A percentile compares a stretch with the other conserved stretches of the same genome.
Evolutionary conservation across 1,140 invertebrate genomes (phyloP).

Genomic region (Ostrea denselamellosa): DNA sequence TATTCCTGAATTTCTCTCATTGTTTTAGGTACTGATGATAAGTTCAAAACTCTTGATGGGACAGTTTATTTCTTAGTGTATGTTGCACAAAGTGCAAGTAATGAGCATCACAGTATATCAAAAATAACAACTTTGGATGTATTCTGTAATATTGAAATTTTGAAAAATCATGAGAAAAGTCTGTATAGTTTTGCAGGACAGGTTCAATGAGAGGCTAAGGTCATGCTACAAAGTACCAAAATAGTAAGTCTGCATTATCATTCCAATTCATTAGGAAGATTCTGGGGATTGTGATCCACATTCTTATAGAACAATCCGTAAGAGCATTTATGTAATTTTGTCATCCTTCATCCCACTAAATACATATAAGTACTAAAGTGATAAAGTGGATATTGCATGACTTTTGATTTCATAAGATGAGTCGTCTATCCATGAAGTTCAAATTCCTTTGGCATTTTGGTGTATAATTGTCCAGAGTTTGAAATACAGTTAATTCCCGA

Average conservation of each 20-base stretch:
- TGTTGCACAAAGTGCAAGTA: too few relatives aligned
- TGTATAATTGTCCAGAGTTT: background rate
- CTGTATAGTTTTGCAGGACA: background rate
- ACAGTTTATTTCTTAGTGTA: too few relatives aligned
- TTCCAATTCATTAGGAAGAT: conserved; percentile 23
- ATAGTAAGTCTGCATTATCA: background rate
- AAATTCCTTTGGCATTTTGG: background rate
- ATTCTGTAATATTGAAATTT: too few relatives aligned
- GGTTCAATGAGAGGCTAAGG: background rate
- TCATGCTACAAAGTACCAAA: background rate
- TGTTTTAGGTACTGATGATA: too few relatives aligned
- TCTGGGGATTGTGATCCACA: background rate
- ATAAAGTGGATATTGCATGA: conserved; percentile 30
- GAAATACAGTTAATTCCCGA: background rate
- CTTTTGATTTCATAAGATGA: background rate
- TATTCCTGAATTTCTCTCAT: too few relatives aligned
- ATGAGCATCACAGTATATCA: too few relatives aligned
- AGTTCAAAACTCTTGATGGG: too few relatives aligned
- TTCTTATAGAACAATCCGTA: background rate
- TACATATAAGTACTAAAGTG: background rate
- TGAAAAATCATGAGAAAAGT: too few relatives aligned
- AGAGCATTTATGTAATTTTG: conserved; percentile 38
- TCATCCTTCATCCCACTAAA: conserved; percentile 1
- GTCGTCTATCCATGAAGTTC: background rate
- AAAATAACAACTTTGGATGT: too few relatives aligned